These are phyloP conservation scores for Parnassius apollo DNA, from an alignment of 2,888 invertebrate species.

Conservation along the genomic window DNA sequence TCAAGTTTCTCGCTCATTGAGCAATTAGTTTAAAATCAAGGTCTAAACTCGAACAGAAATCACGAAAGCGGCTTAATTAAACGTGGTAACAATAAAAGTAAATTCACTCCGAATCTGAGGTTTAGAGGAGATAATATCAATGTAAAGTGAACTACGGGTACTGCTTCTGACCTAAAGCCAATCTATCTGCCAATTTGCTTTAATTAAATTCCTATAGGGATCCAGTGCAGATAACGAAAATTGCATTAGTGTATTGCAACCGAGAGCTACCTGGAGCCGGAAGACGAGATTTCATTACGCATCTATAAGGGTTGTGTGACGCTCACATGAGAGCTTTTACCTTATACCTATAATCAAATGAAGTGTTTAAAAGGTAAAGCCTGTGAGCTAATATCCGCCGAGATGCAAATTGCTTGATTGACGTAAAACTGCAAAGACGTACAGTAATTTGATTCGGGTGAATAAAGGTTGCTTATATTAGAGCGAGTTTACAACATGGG, in stretches of 20 bases:
- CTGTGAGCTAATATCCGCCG: not conserved
- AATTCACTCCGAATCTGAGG: no score
- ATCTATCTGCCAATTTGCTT: not conserved
- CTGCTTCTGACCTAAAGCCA: no score
- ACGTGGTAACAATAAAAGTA: no score
- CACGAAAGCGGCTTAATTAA: no score
- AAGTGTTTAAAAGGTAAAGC: not conserved
- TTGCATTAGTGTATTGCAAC: not conserved
- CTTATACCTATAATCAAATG: not conserved
- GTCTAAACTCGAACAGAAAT: no score
- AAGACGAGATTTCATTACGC: not conserved
- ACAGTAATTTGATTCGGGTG: not conserved
- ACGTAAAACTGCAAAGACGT: not conserved
- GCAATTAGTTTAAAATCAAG: no score
- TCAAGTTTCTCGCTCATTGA: no score
- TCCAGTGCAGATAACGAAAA: not conserved
- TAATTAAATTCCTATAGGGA: not conserved
- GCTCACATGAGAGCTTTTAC: conserved; percentile 3
- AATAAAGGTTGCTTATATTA: not conserved
- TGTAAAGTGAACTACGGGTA: not conserved
- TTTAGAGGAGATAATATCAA: not conserved
- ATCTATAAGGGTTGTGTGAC: not conserved
- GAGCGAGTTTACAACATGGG: not conserved
- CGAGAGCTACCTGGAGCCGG: not conserved
- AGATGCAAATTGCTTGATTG: not conserved